Conservation (phyloP, 2,113 vertebrate genomes). For the Notothenia rossii region DNA sequence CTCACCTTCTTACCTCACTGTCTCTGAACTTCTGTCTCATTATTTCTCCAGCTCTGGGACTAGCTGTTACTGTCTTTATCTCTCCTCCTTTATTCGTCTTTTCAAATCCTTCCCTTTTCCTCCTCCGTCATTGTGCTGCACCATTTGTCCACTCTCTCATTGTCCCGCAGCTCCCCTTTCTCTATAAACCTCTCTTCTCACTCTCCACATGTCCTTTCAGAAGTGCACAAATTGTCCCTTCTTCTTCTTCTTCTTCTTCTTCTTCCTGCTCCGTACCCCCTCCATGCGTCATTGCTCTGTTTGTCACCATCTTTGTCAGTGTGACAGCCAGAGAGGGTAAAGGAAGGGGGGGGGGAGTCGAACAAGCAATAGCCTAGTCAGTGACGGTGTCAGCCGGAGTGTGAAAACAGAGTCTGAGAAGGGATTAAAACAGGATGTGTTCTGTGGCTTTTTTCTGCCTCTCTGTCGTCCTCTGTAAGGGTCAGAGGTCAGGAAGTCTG, state of each 20-base stretch:
- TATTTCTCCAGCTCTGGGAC: slow-evolving; percentile 2
- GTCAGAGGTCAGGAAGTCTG: slow-evolving; percentile 57
- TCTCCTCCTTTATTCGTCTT: slow-evolving; percentile 8
- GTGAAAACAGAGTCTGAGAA: slow-evolving; percentile 26
- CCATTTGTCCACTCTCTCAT: slow-evolving; percentile 12
- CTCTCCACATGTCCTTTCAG: slow-evolving; percentile 41
- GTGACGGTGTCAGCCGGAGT: slow-evolving; percentile 7
- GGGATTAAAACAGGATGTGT: slow-evolving; percentile 64
- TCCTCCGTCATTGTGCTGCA: slow-evolving; percentile 25
- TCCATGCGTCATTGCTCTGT: slow-evolving; percentile 24
- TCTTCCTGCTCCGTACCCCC: not conserved
- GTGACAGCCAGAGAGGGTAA: slow-evolving; percentile 7
- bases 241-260: not conserved
- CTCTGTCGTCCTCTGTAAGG: slow-evolving; percentile 28
- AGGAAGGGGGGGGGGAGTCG: not conserved
- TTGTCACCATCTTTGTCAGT: slow-evolving; percentile 32
- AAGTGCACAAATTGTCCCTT: slow-evolving; percentile 25
- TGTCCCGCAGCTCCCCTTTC: slow-evolving; percentile 39
- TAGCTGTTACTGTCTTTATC: slow-evolving; percentile 15
- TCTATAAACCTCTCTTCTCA: slow-evolving; percentile 24
- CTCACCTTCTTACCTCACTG: slow-evolving; percentile 27
- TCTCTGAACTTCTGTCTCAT: slow-evolving; percentile 11
- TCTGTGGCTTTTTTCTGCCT: slow-evolving; percentile 29
- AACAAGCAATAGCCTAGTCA: slow-evolving; percentile 18
- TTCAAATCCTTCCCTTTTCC: slow-evolving; percentile 12